Base-by-base conservation (phyloP, 2,888 invertebrate species). In the Strigamia crassipes region DNA sequence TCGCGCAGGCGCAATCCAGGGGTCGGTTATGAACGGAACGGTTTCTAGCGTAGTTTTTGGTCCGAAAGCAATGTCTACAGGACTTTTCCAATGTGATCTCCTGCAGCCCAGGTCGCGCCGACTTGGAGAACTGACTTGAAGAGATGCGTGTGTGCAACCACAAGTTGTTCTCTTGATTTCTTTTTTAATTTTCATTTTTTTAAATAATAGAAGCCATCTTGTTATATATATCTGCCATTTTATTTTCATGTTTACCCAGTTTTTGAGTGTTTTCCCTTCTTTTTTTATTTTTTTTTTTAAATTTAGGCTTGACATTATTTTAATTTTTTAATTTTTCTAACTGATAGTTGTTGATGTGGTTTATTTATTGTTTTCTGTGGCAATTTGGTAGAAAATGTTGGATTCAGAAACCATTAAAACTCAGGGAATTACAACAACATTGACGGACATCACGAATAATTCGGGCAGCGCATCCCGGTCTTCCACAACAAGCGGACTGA, bases 1-100 rank as follows among this genome's bases (percentile, higher is more conserved):
- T 96, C 88, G 92, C 93, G 80, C 91, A 91, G 86, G 73, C 93
- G 80, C 91, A 91, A 85, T 73, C 81, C 21, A 56, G 83, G 31
- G 83, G 83, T 31, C 81, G 83, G 13, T 21, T 83, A 66, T 66
- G 66, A 66, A 66, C n/a, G 27, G 10, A 12, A 27, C 27, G 66
- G 23, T 10, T 27, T 61, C 5, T 18, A 9, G 10, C 27, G 27
- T 66, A 31, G 66, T 66, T 66, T 66, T 66, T 27, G 23, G 23
- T 66, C 51, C 51, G 51, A 51, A 51, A 51, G 51, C 27, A 66
- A 66, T 31, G 27, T 15, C 27, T 23, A 66, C 23, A 27, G 10
- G 66, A 66, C 66, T 66, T 66, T 66, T 51, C 51, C 27, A 66
- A 66, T 23, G 66, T 66, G 66, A 66, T 66, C 23, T 66, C 66